Base-by-base conservation (phyloP, 1,140 invertebrate genomes). In the Heliconius eleuchia region DNA sequence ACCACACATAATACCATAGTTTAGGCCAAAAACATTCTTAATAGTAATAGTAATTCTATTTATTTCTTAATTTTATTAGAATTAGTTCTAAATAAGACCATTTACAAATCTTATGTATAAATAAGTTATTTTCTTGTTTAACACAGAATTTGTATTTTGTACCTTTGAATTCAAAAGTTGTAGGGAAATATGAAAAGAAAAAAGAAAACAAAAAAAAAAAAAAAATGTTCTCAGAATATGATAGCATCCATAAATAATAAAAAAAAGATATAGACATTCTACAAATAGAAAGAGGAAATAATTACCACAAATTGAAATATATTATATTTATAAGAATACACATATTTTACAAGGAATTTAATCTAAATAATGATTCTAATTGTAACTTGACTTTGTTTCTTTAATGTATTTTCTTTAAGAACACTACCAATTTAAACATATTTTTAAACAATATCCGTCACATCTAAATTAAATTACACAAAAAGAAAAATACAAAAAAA, bases 11-110 rank as follows among this genome's bases (percentile, higher is more conserved):
- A 66, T 66, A 66, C 23, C 13, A 30, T 30, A 66, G 27, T 13
- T 66, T 66, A 66, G 60, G 60, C 60, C 60, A 66, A 66, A 27
- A 66, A 27, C 7, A 30, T 66, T 66, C 13, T 66, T 66, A 66
- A 5, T 3, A 27, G 60, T 16, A 27, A 13, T 16, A 23, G 23
- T 23, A 60, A 8, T 30, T 27, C 30, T 66, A 13, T 66, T 13
- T 66, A 66, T 66, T 66, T 30, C 60, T 75, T 75, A 66, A 66
- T 75, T 37, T 66, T 39, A 75, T 11, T 39, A 46, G 0, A 39
- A 66, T 66, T 60, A 39, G 7, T 60, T 50, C 74, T 75, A 75
- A 75, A 75, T 75, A 55, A 75, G 74, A 75, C 74, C 74, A 74
- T 74, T 74, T 74, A 74, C 73, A 74, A 37, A 39, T 57, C 37